A percentile compares a stretch with the other conserved stretches of the same genome.
Evolutionary conservation across 2,113 vertebrate species (phyloP).

Genomic region (Gasterosteus aculeatus): DNA sequence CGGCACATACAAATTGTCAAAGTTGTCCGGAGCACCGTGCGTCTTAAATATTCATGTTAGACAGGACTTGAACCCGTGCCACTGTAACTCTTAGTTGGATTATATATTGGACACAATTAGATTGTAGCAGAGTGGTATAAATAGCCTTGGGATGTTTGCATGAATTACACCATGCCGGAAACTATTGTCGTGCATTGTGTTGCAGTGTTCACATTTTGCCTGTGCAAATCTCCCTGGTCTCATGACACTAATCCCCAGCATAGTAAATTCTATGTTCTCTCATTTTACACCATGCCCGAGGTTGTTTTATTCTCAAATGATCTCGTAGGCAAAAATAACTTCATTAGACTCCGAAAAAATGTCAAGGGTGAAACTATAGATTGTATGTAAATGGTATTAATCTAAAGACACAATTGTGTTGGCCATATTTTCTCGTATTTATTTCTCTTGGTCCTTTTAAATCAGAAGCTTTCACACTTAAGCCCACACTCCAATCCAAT

Average conservation of each 20-base stretch:
- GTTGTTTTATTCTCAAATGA: slow-evolving; percentile 78
- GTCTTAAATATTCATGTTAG: slow-evolving; percentile 76
- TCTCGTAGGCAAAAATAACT: slow-evolving; percentile 76
- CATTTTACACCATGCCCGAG: slow-evolving; percentile 69
- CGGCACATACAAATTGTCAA: slow-evolving; percentile 51
- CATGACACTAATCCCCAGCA: slow-evolving; percentile 75
- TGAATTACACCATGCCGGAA: slow-evolving; percentile 72
- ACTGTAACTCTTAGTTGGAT: slow-evolving; percentile 78
- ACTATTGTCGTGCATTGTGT: slow-evolving; percentile 76
- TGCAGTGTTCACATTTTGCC: slow-evolving; percentile 67
- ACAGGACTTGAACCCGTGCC: slow-evolving; percentile 72
- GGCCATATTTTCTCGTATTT: slow-evolving; percentile 66
- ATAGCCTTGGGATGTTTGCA: slow-evolving; percentile 80
- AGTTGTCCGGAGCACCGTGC: slow-evolving; percentile 54
- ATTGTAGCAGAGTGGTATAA: slow-evolving; percentile 74
- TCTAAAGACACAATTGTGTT: slow-evolving; percentile 72
- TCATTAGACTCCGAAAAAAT: slow-evolving; percentile 69
- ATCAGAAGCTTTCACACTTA: slow-evolving; percentile 67
- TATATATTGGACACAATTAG: slow-evolving; percentile 80
- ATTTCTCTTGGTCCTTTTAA: slow-evolving; percentile 66
- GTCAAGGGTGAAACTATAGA: slow-evolving; percentile 78
- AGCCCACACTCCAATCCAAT: slow-evolving; percentile 83
- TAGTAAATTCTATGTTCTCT: slow-evolving; percentile 70
- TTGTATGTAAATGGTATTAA: slow-evolving; percentile 81
- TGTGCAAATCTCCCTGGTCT: slow-evolving; percentile 73